Evolutionary conservation across 2,797 vertebrate species (phyloP), one percentile per base, ranked within the genome.

Genomic region (Phylloscopus collybita): DNA sequence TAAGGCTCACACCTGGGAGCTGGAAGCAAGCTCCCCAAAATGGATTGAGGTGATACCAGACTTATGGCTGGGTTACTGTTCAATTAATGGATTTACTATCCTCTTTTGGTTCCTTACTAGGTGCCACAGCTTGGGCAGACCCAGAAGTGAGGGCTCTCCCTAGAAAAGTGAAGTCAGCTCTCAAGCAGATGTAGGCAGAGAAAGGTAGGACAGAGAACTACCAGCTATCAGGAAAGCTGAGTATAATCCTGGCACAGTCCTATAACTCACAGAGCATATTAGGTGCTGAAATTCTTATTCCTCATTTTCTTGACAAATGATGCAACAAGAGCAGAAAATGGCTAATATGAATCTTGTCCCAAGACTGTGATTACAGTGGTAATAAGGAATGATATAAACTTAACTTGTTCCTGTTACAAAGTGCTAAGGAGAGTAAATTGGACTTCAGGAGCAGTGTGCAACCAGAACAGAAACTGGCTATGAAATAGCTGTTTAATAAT

Each of bases 261-360:
- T 64, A 53, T 96, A 93, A 97, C 78, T 97, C 97, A 96, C 18
- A 75, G 47, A 76, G 76, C 72, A 13, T 27, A 94, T 95, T 93
- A 96, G 92, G 67, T 1, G 2, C 80, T 96, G 91, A 89, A 94
- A 96, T 92, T 89, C 95, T 92, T 94, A 92, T 90, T 87, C 78
- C 96, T 97, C 88, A 86, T 98, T 97, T 97, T 96, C 94, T 91
- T 97, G 96, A 97, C 20, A 16, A 95, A 97, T 44, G 89, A 78
- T 32, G 89, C 86, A 81, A 94, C 92, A 82, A 92, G 95, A 93
- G 89, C 74, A 91, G 86, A 88, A 91, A 96, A 95, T 81, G 90
- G 82, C 86, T 40, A 54, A 86, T 92, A 89, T 96, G 97, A 96
- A 94, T 97, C 96, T 96, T 87, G 8, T 53, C 57, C 83, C 49